These are phyloP conservation scores for Acyrthosiphon pisum DNA, from an alignment of 1,140 invertebrate species.

Conservation along the genomic window DNA sequence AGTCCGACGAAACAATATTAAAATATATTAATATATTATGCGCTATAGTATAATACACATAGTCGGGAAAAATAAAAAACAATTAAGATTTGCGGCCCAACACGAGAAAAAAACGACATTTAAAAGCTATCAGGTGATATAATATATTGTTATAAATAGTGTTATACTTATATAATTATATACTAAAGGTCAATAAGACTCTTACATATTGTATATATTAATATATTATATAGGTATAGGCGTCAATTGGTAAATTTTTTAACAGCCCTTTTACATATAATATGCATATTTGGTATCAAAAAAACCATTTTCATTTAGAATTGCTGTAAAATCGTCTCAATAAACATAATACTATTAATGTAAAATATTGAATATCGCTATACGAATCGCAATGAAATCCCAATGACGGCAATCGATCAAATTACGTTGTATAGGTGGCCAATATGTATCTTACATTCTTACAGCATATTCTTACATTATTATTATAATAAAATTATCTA, in stretches of 20 bases:
- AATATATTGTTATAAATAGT: no score
- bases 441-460: neutral
- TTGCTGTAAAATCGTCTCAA: neutral
- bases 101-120: neutral
- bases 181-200: no score
- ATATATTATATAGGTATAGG: no score
- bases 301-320: neutral
- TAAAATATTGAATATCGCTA: neutral
- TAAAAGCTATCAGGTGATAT: neutral
- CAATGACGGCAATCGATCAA: neutral
- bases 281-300: neutral
- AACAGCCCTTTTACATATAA: no score
- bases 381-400: neutral
- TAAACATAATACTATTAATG: neutral
- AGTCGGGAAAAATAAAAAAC: neutral
- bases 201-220: neutral
- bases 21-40: neutral
- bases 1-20: neutral
- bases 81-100: neutral
- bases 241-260: no score
- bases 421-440: neutral
- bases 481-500: neutral
- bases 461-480: neutral
- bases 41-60: neutral
- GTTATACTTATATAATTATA: no score